A percentile compares a stretch with the other conserved stretches of the same genome.
Conservation (phyloP, 2,797 vertebrate species). For the Scolopax rusticola region DNA sequence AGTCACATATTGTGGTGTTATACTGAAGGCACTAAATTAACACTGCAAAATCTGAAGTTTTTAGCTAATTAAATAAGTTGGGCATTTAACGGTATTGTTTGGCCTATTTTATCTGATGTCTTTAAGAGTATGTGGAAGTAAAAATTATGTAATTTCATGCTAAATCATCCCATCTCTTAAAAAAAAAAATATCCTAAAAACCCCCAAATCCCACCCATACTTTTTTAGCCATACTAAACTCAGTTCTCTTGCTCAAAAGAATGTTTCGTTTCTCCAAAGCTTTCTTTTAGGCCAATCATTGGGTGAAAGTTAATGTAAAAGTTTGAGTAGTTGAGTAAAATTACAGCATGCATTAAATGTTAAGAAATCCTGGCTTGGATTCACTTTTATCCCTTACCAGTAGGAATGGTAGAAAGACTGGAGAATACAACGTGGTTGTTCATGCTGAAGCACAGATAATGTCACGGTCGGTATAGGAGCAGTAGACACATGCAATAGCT, state of each 20-base stretch:
- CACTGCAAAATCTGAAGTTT: neutral
- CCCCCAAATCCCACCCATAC: rapidly evolving
- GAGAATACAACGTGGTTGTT: neutral
- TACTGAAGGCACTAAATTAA: neutral
- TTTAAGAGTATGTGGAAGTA: neutral
- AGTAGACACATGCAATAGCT: neutral
- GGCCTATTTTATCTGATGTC: neutral
- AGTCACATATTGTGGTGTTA: neutral
- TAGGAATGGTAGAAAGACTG: neutral
- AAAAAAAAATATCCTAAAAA: neutral
- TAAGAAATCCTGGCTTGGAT: neutral
- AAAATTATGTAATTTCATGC: neutral
- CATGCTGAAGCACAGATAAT: neutral
- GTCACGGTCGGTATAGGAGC: neutral
- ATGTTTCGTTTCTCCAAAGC: neutral
- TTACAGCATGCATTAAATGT: neutral
- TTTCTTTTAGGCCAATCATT: neutral
- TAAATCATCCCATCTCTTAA: neutral
- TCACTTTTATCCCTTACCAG: neutral
- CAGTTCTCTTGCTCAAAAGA: neutral
- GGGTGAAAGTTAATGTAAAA: neutral
- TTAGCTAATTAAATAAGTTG: neutral
- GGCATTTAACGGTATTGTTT: neutral
- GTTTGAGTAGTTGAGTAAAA: neutral
- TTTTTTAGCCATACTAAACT: neutral